Percentiles rank a stretch among this genome's conserved stretches.
phyloP scores from a whole-genome alignment of 2,888 invertebrate genomes.

The Acanthoscelides obtectus region DNA sequence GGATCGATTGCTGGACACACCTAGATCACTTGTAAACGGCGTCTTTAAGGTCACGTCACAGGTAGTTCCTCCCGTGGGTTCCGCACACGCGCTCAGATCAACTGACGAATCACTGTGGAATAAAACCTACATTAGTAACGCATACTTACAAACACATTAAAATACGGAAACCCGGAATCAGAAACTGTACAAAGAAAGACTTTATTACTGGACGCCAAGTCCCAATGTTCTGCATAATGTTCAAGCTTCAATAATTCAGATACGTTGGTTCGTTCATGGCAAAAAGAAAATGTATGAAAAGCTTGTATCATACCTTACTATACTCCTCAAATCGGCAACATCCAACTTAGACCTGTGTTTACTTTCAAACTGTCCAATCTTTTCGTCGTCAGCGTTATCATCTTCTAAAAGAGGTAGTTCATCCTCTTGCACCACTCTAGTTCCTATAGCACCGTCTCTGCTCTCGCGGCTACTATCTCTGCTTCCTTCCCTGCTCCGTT shows the following conservation, averaged over 20 bases:
- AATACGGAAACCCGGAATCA: too few relatives aligned
- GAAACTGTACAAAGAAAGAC: too few relatives aligned
- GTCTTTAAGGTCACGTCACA: constrained; percentile 45
- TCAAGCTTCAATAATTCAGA: too few relatives aligned
- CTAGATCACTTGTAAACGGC: constrained; percentile 60
- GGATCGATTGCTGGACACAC: constrained; percentile 56
- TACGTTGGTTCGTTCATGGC: too few relatives aligned
- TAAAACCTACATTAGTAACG: not conserved
- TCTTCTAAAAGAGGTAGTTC: constrained; percentile 51
- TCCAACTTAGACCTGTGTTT: constrained; percentile 42
- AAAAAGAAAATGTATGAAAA: not conserved
- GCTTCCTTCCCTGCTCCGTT: constrained; percentile 14
- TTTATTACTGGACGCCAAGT: too few relatives aligned
- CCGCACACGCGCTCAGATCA: constrained; percentile 54
- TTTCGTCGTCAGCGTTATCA: constrained; percentile 41
- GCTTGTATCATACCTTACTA: constrained; percentile 38
- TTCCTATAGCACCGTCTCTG: not conserved
- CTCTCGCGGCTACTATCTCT: not conserved
- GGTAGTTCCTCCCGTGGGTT: constrained; percentile 44
- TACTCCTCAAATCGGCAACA: constrained; percentile 42
- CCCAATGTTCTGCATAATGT: too few relatives aligned
- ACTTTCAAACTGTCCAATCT: constrained; percentile 25
- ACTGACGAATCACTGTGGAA: constrained; percentile 53
- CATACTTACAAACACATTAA: too few relatives aligned
- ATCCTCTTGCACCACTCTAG: constrained; percentile 43